Evolutionary conservation across 2,888 invertebrate genomes (phyloP).

Genomic region (Scrobipalpa costella): DNA sequence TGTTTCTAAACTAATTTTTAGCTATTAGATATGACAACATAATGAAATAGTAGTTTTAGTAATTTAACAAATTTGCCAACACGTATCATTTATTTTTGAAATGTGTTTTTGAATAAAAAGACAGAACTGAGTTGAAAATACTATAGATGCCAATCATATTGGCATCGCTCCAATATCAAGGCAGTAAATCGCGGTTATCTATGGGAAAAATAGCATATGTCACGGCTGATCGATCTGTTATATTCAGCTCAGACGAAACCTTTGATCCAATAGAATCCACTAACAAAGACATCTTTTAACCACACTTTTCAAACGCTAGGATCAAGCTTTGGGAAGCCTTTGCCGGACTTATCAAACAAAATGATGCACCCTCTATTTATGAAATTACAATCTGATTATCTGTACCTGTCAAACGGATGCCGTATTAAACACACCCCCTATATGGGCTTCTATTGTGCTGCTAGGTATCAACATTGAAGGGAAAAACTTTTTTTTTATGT

Average conservation of each 20-base stretch:
- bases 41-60: no score
- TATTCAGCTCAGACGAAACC: neutral
- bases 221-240: neutral
- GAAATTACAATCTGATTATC: constrained; percentile 64
- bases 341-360: constrained; percentile 48
- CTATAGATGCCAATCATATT: no score
- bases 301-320: constrained; percentile 11
- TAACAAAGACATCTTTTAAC: constrained; percentile 6
- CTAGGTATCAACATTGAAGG: neutral
- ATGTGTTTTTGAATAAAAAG: no score
- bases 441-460: constrained; percentile 24
- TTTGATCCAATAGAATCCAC: constrained; percentile 3
- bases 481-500: no score
- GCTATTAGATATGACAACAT: no score
- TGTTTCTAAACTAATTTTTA: no score
- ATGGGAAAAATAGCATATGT: neutral
- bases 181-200: neutral
- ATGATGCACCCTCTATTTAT: constrained; percentile 49
- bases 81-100: no score
- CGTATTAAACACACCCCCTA: constrained; percentile 51
- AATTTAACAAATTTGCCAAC: no score
- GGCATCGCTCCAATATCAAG: neutral
- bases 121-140: no score
- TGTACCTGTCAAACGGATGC: constrained; percentile 67
- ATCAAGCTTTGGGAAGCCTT: constrained; percentile 46